Evolutionary conservation across 2,888 invertebrate species (phyloP), one percentile per base, ranked within the genome.

Genomic region (Odontocerum albicorne): DNA sequence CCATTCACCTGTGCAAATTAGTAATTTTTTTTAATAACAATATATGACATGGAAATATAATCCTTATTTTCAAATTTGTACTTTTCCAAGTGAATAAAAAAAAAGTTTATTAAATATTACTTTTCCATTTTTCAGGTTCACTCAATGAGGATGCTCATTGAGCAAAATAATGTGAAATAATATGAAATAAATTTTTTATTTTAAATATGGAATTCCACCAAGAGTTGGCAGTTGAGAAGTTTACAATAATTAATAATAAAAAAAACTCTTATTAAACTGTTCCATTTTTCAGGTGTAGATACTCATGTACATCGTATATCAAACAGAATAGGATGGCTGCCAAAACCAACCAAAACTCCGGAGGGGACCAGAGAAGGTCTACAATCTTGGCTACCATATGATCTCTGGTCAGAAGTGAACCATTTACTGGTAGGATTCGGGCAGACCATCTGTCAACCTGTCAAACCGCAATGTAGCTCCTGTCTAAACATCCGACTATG

Each of bases 291-390:
- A 87, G 88, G 90, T 51, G 98, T 99, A 0, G 99, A 99, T 70
- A 96, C 95, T 0, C 99, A 99, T 76, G 98, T 99, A 1, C 98
- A 99, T 72, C 83, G 98, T 62, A 96, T 96, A 63, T 82, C 86
- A 32, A 97, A 98, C 71, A 83, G 97, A 58, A 80, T 98, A 52
- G 85, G 86, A 2, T 98, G 96, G 97, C 83, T 92, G 0, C 82
- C 75, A 55, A 82, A 81, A 61, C 68, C 79, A 10, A 87, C 89
- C 4, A 83, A 85, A 65, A 91, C 88, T 8, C 96, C 98, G 0
- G 97, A 98, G 72, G 84, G 87, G 32, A 98, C 98, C 0, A 81
- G 95, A 55, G 80, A 82, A 63, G 84, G 83, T 7, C 73, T 99
- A 17, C 92, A 99, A 73, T 77, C 81, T 7, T 96, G 96, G 95